A percentile compares a stretch with the other conserved stretches of the same genome.
phyloP scores from a whole-genome alignment of 2,797 vertebrate species.

The Sebastes iracundus region DNA sequence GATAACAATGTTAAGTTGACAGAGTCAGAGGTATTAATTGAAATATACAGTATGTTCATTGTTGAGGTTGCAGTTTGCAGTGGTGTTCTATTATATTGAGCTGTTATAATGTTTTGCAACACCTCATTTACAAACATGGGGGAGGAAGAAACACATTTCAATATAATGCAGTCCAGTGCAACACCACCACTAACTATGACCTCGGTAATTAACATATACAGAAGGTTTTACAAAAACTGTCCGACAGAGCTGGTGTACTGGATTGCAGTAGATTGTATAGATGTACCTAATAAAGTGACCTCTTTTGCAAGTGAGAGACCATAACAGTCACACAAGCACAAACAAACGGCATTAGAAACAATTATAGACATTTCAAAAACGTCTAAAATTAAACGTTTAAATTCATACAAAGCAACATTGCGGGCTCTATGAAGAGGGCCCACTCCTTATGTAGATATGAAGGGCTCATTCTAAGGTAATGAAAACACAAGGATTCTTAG shows the following conservation, averaged over 20 bases:
- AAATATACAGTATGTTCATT: no score
- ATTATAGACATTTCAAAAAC: not conserved
- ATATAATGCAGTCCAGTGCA: not conserved
- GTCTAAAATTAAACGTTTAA: rapidly evolving
- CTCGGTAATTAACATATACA: not conserved
- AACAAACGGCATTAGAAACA: not conserved
- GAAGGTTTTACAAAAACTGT: not conserved
- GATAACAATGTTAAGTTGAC: not conserved
- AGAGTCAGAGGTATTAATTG: no score
- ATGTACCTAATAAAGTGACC: not conserved
- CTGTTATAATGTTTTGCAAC: not conserved
- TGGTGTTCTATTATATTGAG: no score
- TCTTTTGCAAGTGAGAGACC: not conserved
- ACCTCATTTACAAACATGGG: not conserved
- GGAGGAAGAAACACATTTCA: not conserved
- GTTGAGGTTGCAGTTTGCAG: no score
- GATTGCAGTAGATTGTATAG: not conserved
- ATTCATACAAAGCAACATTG: not conserved
- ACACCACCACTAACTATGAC: not conserved
- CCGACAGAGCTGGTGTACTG: not conserved
- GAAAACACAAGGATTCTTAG: not conserved
- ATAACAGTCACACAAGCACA: not conserved
- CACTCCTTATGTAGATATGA: not conserved
- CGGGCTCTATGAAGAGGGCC: not conserved
- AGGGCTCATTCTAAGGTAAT: not conserved